These are phyloP conservation scores for Micrasema minimum DNA, from an alignment of 1,140 invertebrate species.

Conservation along the genomic window DNA sequence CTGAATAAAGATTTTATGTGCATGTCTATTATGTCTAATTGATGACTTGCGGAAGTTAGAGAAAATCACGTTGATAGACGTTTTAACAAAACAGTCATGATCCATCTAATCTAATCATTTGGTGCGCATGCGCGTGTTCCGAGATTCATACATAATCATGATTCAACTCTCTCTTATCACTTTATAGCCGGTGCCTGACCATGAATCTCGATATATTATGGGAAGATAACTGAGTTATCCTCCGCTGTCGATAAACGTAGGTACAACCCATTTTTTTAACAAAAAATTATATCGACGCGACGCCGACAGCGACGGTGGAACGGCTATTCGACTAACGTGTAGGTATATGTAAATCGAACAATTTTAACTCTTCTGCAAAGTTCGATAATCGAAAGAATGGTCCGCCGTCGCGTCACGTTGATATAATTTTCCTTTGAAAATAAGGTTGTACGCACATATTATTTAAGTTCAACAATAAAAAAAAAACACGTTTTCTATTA, in stretches of 20 bases:
- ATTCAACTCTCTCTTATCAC: slow-evolving; percentile 3
- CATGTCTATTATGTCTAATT: slow-evolving; percentile 1
- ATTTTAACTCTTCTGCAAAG: background rate
- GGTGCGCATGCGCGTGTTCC: slow-evolving; percentile 11
- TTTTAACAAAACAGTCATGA: slow-evolving; percentile 27
- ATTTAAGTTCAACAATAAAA: too few species aligned
- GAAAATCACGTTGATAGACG: slow-evolving; percentile 11
- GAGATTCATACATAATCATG: background rate
- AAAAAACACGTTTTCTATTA: too few species aligned
- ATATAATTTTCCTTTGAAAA: too few species aligned
- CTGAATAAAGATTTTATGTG: too few species aligned
- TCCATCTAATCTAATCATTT: slow-evolving; percentile 20
- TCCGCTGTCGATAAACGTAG: too few species aligned
- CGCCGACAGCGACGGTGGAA: background rate
- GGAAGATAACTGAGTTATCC: too few species aligned
- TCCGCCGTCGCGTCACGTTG: too few species aligned
- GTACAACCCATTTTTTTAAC: background rate
- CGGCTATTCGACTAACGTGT: background rate
- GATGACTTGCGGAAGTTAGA: slow-evolving; percentile 22
- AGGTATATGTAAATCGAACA: background rate
- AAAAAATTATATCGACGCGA: background rate
- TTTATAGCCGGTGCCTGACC: too few species aligned
- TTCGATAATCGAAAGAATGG: too few species aligned
- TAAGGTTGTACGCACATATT: too few species aligned
- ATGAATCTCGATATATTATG: too few species aligned